phyloP scores from a whole-genome alignment of 2,797 vertebrate species.

The Scolopax bukidnonensis region DNA sequence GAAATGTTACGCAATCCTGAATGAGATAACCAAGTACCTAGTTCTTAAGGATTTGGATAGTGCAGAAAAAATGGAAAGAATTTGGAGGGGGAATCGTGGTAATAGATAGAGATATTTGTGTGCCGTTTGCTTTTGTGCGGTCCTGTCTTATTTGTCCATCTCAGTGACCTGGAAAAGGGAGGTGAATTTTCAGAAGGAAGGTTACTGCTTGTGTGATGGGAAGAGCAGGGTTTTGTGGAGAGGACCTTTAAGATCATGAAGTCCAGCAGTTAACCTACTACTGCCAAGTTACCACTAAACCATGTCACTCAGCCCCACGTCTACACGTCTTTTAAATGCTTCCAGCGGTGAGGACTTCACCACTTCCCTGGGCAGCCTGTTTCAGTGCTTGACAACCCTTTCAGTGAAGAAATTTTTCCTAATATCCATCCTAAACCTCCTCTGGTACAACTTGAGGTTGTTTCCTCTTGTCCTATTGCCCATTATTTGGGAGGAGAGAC shows the following conservation, averaged over 20 bases:
- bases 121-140: neutral
- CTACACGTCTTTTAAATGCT: neutral
- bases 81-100: neutral
- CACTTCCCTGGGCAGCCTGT: neutral
- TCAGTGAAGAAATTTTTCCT: neutral
- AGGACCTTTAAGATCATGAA: neutral
- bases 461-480: neutral
- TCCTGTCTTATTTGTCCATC: neutral
- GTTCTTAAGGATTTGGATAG: neutral
- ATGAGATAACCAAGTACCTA: neutral
- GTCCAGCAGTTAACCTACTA: neutral
- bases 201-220: neutral
- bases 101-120: neutral
- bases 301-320: neutral
- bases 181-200: neutral
- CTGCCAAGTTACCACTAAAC: neutral
- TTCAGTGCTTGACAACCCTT: neutral
- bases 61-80: neutral
- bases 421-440: neutral
- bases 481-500: neutral
- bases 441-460: neutral
- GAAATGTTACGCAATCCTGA: neutral
- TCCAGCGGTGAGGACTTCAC: neutral
- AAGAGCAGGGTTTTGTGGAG: neutral
- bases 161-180: neutral